Evolutionary conservation across 2,888 invertebrate genomes (phyloP).

Genomic region (Drosophila tanythrix): DNA sequence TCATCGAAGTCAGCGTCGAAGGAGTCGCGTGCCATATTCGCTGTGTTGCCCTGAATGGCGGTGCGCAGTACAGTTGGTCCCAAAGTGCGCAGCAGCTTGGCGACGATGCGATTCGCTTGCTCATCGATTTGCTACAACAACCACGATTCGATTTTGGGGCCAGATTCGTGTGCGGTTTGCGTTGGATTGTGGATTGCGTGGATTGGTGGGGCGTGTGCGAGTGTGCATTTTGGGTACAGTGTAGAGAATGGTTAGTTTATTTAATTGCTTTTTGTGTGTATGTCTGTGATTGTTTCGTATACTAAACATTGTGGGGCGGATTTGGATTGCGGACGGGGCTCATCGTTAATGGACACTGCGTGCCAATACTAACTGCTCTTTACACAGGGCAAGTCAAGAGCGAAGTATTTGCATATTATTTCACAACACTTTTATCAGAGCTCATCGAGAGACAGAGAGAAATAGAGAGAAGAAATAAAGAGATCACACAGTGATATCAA

Average conservation of each 20-base stretch:
- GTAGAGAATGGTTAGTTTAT: constrained; percentile 44
- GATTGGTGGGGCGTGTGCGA: constrained; percentile 5
- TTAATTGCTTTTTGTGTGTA: constrained; percentile 15
- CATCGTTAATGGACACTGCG: not conserved
- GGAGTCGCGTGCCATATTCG: constrained; percentile 83
- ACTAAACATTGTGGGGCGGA: constrained; percentile 12
- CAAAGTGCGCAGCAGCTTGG: constrained; percentile 89
- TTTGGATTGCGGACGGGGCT: not conserved
- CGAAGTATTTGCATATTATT: not conserved
- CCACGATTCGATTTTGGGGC: constrained; percentile 46
- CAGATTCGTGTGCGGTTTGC: constrained; percentile 35
- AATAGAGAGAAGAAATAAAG: not conserved
- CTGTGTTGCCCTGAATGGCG: constrained; percentile 84
- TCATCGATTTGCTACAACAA: constrained; percentile 85
- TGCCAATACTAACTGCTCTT: not conserved
- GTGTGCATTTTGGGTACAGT: constrained; percentile 32
- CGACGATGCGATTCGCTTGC: constrained; percentile 83
- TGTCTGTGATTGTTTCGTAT: not conserved
- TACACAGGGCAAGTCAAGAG: not conserved
- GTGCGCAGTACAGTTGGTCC: constrained; percentile 88
- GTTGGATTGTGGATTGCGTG: constrained; percentile 11
- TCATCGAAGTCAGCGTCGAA: constrained; percentile 86
- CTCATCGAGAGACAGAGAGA: not conserved
- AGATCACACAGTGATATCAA: not conserved
- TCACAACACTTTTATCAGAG: not conserved